phyloP scores from a whole-genome alignment of 2,888 invertebrate genomes.

The Microctonus aethiopoides region DNA sequence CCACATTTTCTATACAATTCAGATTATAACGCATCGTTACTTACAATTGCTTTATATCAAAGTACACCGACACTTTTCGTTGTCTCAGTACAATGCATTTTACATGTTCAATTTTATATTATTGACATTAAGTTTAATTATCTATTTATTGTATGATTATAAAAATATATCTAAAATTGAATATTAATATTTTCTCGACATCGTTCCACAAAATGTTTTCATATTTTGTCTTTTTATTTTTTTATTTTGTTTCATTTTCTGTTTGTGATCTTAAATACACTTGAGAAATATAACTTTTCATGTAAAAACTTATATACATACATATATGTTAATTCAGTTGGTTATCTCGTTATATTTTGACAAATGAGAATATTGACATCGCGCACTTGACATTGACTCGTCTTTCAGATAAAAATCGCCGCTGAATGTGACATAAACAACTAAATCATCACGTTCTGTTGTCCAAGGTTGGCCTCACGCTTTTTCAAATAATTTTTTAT shows the following conservation, averaged over 20 bases:
- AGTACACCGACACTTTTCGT: neutral
- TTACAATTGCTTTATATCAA: constrained; percentile 25
- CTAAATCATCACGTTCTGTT: neutral
- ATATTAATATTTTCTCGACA: neutral
- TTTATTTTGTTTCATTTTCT: too few species aligned
- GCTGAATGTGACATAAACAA: neutral
- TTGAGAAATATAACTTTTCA: too few species aligned
- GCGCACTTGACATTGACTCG: constrained; percentile 1
- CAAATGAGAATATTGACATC: neutral
- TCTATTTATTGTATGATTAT: neutral
- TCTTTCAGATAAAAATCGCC: constrained; percentile 2
- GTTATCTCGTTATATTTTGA: neutral
- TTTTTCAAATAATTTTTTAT: neutral
- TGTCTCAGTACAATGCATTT: neutral
- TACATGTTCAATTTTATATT: neutral
- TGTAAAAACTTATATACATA: neutral
- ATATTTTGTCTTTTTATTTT: neutral
- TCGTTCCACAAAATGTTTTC: neutral
- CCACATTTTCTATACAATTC: constrained; percentile 33
- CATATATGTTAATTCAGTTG: neutral
- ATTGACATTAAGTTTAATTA: neutral
- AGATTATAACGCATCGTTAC: constrained; percentile 7
- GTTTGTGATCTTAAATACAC: too few species aligned
- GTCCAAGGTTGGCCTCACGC: neutral
- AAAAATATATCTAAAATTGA: neutral